Evolutionary conservation across 1,140 invertebrate genomes (phyloP).

Genomic region (Drosophila paulistorum): DNA sequence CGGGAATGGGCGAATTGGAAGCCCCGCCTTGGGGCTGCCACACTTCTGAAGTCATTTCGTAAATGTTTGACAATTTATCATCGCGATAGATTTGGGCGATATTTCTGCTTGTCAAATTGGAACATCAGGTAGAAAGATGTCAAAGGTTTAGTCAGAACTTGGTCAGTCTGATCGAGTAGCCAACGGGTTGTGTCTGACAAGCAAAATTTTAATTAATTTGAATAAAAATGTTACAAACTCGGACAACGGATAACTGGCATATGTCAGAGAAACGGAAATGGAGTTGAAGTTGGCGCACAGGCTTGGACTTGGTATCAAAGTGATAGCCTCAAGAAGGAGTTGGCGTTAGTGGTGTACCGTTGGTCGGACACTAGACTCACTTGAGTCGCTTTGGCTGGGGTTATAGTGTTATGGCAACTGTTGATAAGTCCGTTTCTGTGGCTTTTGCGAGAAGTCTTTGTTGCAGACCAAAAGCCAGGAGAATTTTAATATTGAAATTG

Average conservation of each 20-base stretch:
- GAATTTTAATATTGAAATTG: slow-evolving; percentile 79
- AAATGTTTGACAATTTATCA: slow-evolving; percentile 72
- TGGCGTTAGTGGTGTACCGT: slow-evolving; percentile 64
- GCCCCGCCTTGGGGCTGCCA: slow-evolving; percentile 52
- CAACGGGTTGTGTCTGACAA: slow-evolving; percentile 33
- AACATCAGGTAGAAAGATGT: slow-evolving; percentile 40
- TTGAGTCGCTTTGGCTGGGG: slow-evolving; percentile 18
- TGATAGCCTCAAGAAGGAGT: slow-evolving; percentile 74
- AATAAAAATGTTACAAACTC: slow-evolving; percentile 69
- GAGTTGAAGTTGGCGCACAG: slow-evolving; percentile 22
- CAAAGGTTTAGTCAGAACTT: slow-evolving; percentile 52
- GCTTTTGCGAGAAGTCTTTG: slow-evolving; percentile 45
- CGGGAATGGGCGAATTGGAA: slow-evolving; percentile 32
- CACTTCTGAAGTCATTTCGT: slow-evolving; percentile 68
- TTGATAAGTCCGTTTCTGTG: slow-evolving; percentile 34
- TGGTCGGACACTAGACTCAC: slow-evolving; percentile 56
- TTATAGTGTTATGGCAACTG: slow-evolving; percentile 16
- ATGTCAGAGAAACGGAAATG: slow-evolving; percentile 30
- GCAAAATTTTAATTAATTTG: slow-evolving; percentile 75
- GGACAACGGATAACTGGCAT: slow-evolving; percentile 37
- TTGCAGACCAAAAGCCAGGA: slow-evolving; percentile 69
- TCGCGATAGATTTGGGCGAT: slow-evolving; percentile 45
- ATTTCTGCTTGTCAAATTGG: slow-evolving; percentile 57
- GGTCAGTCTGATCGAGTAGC: slow-evolving; percentile 52
- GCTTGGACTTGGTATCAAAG: slow-evolving; percentile 26